Conservation (phyloP, 2,113 vertebrate species). For the Argyrosomus japonicus region DNA sequence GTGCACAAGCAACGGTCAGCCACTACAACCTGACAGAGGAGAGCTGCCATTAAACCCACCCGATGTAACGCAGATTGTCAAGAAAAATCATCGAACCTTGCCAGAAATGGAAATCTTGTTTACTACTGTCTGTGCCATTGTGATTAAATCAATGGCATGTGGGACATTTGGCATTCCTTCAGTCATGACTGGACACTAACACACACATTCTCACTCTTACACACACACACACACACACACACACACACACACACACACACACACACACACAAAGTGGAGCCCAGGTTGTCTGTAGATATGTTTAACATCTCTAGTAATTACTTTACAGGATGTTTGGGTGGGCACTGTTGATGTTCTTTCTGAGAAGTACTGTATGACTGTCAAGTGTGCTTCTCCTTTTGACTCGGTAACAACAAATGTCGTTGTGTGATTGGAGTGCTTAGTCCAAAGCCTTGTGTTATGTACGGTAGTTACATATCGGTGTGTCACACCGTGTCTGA, state of each 20-base stretch:
- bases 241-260: conserved; percentile 45
- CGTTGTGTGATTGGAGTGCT: conserved; percentile 43
- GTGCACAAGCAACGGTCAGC: conserved; percentile 24
- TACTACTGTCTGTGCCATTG: conserved; percentile 62
- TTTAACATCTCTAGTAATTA: conserved; percentile 72
- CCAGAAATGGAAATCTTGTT: conserved; percentile 56
- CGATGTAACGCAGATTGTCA: conserved; percentile 23
- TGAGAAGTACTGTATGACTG: conserved; percentile 45
- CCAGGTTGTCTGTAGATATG: conserved; percentile 68
- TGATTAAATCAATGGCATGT: conserved; percentile 46
- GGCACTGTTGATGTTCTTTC: conserved; percentile 52
- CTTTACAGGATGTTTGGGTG: conserved; percentile 71
- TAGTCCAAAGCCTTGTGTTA: conserved; percentile 67
- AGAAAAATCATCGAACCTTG: conserved; percentile 48
- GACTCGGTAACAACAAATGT: conserved; percentile 40
- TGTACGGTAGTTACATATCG: conserved; percentile 73
- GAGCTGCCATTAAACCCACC: conserved; percentile 22
- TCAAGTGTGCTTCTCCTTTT: conserved; percentile 51
- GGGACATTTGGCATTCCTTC: conserved; percentile 43
- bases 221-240: conserved; percentile 38
- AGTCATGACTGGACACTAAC: conserved; percentile 48
- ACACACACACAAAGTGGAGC: conserved; percentile 40
- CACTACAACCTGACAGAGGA: conserved; percentile 33
- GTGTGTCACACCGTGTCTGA: conserved; percentile 50
- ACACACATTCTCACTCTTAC: conserved; percentile 22